Percentiles rank a stretch among this genome's conserved stretches.
phyloP scores from a whole-genome alignment of 2,797 vertebrate species.

The Rhabdomys pumilio region DNA sequence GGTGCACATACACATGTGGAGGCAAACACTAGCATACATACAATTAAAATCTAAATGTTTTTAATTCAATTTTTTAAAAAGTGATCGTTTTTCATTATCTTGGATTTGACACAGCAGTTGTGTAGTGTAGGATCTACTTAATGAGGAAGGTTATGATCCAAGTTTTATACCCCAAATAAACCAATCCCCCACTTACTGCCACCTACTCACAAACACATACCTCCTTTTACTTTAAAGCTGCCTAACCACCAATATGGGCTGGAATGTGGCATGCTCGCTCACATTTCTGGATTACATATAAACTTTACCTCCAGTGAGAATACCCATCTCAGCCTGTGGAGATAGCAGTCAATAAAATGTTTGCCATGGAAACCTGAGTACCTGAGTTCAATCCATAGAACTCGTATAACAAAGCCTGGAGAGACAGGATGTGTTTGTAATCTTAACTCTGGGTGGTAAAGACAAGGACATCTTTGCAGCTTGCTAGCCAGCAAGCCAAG shows the following conservation, averaged over 20 bases:
- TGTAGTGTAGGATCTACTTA: not conserved
- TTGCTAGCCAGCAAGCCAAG: not conserved
- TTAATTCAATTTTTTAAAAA: not conserved
- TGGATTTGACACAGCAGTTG: not conserved
- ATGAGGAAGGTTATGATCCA: slow-evolving; percentile 1
- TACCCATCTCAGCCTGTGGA: not conserved
- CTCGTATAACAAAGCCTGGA: not conserved
- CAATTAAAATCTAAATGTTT: not conserved
- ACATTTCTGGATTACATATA: not conserved
- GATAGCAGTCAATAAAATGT: not conserved
- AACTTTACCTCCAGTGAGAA: not conserved
- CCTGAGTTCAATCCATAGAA: not conserved
- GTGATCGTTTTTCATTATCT: not conserved
- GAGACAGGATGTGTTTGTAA: not conserved
- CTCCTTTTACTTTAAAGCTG: not conserved
- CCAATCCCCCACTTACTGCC: not conserved
- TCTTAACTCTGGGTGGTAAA: not conserved
- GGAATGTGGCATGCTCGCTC: not conserved
- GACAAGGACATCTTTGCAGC: not conserved
- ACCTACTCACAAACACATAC: not conserved
- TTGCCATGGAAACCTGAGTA: not conserved
- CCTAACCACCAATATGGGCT: not conserved
- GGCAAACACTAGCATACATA: not conserved
- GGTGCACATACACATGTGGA: too few species aligned
- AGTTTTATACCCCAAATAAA: not conserved